A percentile compares a stretch with the other conserved stretches of the same genome.
Conservation (phyloP, 1,140 invertebrate genomes). For the Maniola jurtina region DNA sequence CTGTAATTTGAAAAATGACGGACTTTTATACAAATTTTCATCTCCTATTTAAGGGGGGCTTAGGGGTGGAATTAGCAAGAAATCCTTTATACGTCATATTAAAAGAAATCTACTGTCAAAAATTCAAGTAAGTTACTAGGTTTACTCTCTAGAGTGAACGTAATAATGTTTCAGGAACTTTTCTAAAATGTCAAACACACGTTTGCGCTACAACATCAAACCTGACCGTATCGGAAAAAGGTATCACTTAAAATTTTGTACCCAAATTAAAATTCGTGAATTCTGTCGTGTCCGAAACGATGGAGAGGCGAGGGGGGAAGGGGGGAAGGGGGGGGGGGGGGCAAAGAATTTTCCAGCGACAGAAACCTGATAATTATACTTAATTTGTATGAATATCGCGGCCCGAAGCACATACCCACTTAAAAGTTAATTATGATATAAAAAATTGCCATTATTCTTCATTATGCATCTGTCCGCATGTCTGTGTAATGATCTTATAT, state of each 20-base stretch:
- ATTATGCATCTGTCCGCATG: constrained; percentile 20
- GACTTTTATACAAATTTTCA: too few relatives aligned
- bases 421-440: constrained; percentile 35
- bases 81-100: too few relatives aligned
- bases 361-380: constrained; percentile 48
- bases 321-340: constrained; percentile 13
- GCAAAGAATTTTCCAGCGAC: constrained; percentile 32
- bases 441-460: constrained; percentile 29
- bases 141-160: too few relatives aligned
- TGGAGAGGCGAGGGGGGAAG: constrained; percentile 13
- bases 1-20: too few relatives aligned
- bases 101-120: too few relatives aligned
- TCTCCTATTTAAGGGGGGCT: too few relatives aligned
- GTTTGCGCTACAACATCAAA: constrained; percentile 34
- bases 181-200: constrained; percentile 9
- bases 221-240: constrained; percentile 51
- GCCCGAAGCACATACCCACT: constrained; percentile 31
- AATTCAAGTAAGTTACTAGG: too few relatives aligned
- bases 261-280: constrained; percentile 74
- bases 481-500: neutral
- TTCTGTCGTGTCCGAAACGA: constrained; percentile 50
- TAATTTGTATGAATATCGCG: constrained; percentile 46
- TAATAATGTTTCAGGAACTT: constrained; percentile 12
- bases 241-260: constrained; percentile 63
- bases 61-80: too few relatives aligned